phyloP scores from a whole-genome alignment of 2,888 invertebrate genomes.

The Trichogramma evanescens region DNA sequence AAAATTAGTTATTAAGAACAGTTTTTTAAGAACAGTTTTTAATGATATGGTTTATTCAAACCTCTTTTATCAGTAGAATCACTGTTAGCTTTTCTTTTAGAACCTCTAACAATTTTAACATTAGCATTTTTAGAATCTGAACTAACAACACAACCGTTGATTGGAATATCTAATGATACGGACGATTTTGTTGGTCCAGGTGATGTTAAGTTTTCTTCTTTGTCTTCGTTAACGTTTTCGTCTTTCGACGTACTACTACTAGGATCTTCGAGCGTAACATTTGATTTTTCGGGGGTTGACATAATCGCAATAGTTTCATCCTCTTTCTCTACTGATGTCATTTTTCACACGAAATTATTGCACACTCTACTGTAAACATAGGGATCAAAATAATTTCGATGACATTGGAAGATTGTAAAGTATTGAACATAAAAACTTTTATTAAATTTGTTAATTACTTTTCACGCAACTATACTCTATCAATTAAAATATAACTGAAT shows the following conservation, averaged over 20 bases:
- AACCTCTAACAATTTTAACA: constrained; percentile 38
- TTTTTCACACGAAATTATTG: not conserved
- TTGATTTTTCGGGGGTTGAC: constrained; percentile 5
- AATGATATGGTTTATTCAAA: constrained; percentile 15
- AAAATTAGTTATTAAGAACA: not conserved
- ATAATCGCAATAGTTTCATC: constrained; percentile 1
- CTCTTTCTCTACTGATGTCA: constrained; percentile 16
- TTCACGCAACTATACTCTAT: no score
- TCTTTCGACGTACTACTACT: constrained; percentile 3
- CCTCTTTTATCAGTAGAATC: constrained; percentile 39
- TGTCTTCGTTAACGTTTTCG: constrained; percentile 17
- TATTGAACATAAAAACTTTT: no score
- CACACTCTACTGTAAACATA: no score
- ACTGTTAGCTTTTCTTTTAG: constrained; percentile 37
- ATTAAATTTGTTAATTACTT: no score
- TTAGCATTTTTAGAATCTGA: constrained; percentile 21
- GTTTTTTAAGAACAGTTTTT: not conserved
- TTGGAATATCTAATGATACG: no score
- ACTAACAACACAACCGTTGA: not conserved
- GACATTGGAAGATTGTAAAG: no score
- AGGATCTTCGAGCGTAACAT: constrained; percentile 7
- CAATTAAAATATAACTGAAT: no score
- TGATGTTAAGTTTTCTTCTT: constrained; percentile 7
- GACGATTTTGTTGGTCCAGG: not conserved
- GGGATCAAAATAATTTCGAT: no score